Conservation (phyloP, 2,797 vertebrate genomes). For the Acanthiza pusilla region DNA sequence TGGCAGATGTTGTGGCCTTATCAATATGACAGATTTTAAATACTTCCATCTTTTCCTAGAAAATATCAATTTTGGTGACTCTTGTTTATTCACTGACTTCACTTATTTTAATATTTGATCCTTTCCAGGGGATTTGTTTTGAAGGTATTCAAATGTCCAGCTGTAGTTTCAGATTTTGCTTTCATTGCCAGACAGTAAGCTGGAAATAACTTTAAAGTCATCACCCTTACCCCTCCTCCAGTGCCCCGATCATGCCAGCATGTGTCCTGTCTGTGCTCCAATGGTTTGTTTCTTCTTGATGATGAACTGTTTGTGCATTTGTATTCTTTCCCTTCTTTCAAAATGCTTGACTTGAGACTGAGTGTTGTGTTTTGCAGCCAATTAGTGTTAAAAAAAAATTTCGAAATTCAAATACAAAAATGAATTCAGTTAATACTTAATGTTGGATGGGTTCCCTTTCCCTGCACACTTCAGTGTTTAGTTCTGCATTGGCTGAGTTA, state of each 20-base stretch:
- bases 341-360: not conserved
- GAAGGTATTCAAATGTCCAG: not conserved
- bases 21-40: not conserved
- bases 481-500: not conserved
- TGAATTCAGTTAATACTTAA: not conserved
- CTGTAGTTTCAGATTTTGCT: not conserved
- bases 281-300: not conserved
- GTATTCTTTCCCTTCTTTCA: not conserved
- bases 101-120: not conserved
- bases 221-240: not conserved
- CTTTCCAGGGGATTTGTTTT: not conserved
- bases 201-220: conserved; percentile 8
- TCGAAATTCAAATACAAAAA: not conserved
- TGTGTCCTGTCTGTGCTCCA: not conserved
- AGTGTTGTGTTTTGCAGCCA: not conserved
- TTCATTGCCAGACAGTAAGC: not conserved
- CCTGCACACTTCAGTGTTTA: not conserved
- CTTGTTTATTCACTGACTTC: not conserved
- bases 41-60: not conserved
- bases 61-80: not conserved
- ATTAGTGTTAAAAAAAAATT: not conserved
- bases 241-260: not conserved
- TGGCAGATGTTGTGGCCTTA: not conserved
- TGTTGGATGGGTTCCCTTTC: not conserved
- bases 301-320: not conserved